A percentile compares a stretch with the other conserved stretches of the same genome.
Conservation (phyloP, 2,113 vertebrate genomes). For the Turnix velox region DNA sequence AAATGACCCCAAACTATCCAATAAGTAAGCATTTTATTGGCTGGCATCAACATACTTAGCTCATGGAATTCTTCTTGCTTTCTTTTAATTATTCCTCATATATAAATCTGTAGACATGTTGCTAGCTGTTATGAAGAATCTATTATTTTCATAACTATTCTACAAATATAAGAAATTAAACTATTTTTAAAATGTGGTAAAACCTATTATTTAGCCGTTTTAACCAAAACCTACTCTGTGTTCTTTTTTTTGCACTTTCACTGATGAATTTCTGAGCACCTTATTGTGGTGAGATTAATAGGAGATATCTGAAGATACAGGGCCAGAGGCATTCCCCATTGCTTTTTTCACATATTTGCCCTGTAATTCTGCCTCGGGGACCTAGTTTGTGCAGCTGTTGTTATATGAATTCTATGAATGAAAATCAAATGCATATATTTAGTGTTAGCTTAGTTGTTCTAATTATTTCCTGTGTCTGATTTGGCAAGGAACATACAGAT, state of each 20-base stretch:
- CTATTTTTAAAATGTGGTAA: neutral
- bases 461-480: neutral
- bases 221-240: neutral
- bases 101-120: neutral
- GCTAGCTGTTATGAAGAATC: neutral
- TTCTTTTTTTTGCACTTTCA: neutral
- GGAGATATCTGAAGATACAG: neutral
- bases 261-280: neutral
- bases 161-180: neutral
- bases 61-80: neutral
- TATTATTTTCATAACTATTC: neutral
- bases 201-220: neutral
- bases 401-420: neutral
- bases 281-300: neutral
- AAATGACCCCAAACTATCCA: neutral
- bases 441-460: neutral
- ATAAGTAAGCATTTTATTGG: neutral
- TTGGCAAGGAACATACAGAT: neutral
- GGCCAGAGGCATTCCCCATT: neutral
- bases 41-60: neutral
- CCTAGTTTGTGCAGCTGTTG: neutral
- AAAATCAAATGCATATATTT: neutral
- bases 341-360: neutral
- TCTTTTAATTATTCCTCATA: conserved; percentile 15
- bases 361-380: neutral